These are phyloP conservation scores for Drosophila mayri DNA, from an alignment of 1,140 invertebrate species.

Conservation along the genomic window DNA sequence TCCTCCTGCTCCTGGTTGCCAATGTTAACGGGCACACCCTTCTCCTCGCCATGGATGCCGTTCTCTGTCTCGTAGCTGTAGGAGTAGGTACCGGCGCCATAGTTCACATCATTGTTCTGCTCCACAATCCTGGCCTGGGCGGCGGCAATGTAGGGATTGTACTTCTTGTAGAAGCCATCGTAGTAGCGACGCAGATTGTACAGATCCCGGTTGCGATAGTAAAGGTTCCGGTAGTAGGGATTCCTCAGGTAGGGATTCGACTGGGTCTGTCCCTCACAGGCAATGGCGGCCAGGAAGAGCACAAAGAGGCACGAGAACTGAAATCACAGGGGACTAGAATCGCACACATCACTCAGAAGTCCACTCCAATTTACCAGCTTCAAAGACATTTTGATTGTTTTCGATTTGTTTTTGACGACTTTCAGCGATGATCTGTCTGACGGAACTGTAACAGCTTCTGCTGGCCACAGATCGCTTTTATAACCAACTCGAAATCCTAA, in stretches of 20 bases:
- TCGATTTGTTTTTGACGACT: constrained; percentile 8
- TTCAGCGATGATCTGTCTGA: constrained; percentile 52
- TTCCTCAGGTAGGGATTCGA: constrained; percentile 68
- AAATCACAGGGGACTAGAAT: constrained; percentile 20
- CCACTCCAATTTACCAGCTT: constrained; percentile 61
- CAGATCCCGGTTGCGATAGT: constrained; percentile 74
- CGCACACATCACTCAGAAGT: constrained; percentile 9
- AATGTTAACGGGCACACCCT: constrained; percentile 83
- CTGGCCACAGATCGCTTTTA: constrained; percentile 54
- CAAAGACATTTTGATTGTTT: constrained; percentile 48
- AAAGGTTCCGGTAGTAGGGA: constrained; percentile 63
- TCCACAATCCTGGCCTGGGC: constrained; percentile 63
- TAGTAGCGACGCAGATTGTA: constrained; percentile 77
- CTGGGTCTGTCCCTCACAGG: constrained; percentile 54
- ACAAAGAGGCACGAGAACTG: constrained; percentile 57
- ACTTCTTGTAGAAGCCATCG: constrained; percentile 75
- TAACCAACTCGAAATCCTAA: constrained; percentile 40
- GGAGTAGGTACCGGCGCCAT: constrained; percentile 56
- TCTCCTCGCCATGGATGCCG: constrained; percentile 86
- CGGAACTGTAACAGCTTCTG: constrained; percentile 66
- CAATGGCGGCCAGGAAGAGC: constrained; percentile 40
- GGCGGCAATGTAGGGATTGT: constrained; percentile 71
- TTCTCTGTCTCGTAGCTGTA: constrained; percentile 86
- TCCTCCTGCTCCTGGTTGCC: constrained; percentile 73
- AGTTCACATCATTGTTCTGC: constrained; percentile 54